A percentile compares a stretch with the other conserved stretches of the same genome.
Conservation (phyloP, 1,140 invertebrate genomes). For the Holotrichia oblita region DNA sequence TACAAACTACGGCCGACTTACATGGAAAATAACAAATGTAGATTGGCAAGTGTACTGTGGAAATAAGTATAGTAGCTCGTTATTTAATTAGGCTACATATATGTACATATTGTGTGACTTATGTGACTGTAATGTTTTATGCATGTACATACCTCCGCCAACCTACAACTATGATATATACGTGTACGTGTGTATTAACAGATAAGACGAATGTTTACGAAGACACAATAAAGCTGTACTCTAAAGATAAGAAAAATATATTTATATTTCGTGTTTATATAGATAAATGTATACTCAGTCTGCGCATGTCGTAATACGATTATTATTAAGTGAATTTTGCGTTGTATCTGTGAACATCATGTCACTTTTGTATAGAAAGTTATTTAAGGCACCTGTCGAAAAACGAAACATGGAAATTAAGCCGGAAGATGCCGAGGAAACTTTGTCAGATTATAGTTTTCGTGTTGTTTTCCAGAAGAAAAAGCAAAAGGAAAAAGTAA, state of each 20-base stretch:
- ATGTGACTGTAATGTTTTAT: neutral
- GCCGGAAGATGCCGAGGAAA: neutral
- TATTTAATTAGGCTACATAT: too few relatives aligned
- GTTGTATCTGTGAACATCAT: neutral
- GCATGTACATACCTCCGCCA: neutral
- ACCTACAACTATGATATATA: neutral
- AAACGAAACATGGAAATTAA: neutral
- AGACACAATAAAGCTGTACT: neutral
- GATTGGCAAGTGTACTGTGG: too few relatives aligned
- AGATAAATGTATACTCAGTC: neutral
- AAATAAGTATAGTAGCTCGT: too few relatives aligned
- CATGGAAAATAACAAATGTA: too few relatives aligned
- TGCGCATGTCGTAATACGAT: neutral
- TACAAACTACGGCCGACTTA: too few relatives aligned
- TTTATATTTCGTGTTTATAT: neutral
- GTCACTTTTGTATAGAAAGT: slow-evolving; percentile 4
- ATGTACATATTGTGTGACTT: neutral
- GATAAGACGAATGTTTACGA: neutral
- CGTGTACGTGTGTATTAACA: neutral
- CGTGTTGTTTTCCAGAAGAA: slow-evolving; percentile 15
- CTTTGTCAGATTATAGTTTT: neutral
- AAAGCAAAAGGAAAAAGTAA: slow-evolving; percentile 23
- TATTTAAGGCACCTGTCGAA: neutral
- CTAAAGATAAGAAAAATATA: neutral
- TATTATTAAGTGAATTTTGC: neutral